Percentiles rank a stretch among this genome's conserved stretches.
phyloP scores from a whole-genome alignment of 2,888 invertebrate genomes.

The Pinctada fucata region DNA sequence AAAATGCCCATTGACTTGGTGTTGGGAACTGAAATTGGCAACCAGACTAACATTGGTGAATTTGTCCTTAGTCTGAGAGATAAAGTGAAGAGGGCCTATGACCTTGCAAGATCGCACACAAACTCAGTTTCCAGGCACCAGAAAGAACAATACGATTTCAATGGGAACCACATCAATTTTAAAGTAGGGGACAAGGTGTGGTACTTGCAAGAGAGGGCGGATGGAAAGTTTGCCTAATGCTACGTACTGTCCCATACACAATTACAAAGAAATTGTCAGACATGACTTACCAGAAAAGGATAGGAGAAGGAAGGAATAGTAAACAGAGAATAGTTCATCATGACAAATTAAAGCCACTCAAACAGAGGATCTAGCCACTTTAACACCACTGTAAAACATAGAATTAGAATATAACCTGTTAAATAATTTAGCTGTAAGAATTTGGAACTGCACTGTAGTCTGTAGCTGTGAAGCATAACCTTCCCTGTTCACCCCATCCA shows the following conservation, averaged over 20 bases:
- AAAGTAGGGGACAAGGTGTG: constrained; percentile 12
- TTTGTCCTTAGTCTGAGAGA: background rate
- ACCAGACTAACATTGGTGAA: background rate
- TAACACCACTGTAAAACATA: no score
- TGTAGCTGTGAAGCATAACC: constrained; percentile 6
- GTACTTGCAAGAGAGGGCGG: constrained; percentile 4
- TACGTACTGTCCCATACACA: background rate
- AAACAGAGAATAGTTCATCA: constrained; percentile 7
- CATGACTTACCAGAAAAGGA: background rate
- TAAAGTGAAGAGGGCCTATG: constrained; percentile 6
- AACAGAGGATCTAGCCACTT: background rate
- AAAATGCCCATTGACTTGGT: constrained; percentile 37
- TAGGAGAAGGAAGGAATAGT: constrained; percentile 3
- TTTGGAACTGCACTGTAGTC: no score
- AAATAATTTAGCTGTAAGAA: no score
- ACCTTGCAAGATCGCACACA: background rate
- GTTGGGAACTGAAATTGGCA: background rate
- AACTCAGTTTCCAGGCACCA: background rate
- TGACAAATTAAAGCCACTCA: constrained; percentile 7
- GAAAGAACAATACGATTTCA: background rate
- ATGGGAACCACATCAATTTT: background rate
- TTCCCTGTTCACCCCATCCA: background rate
- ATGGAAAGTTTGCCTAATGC: background rate
- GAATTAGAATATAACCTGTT: no score
- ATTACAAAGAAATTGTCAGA: constrained; percentile 10